Base-by-base conservation (phyloP, 1,140 invertebrate species). In the Oedothorax gibbosus region DNA sequence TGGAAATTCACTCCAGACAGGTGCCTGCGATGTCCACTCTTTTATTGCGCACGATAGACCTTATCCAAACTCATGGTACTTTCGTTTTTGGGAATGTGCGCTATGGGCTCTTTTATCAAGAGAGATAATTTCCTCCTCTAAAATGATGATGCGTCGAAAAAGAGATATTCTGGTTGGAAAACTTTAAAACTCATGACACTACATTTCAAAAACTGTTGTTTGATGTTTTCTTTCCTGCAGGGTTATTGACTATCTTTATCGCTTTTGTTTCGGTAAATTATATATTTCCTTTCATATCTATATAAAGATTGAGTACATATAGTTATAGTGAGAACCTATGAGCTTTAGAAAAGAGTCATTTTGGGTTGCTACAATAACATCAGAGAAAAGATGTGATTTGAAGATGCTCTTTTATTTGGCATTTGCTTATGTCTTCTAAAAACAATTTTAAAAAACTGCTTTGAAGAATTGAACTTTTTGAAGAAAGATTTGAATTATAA, bases 1-100 rank as follows among this genome's bases (percentile, higher is more conserved):
- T 99, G 98, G 98, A 99, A 99, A 91, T 99, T 99, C 89, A 99
- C 97, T 20, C 96, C 98, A 53, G 98, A 99, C 91, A 98, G 96
- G 94, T 95, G 90, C 87, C 62, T 69, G n/a, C 50, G 65, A 76
- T 72, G 77, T 86, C 57, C 20, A 20, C 82, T 80, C 54, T 78
- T 86, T 72, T 66, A 84, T 64, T 68, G 60, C 72, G 64, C 68
- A 68, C 75, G 72, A 86, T 75, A 77, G 72, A 81, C 64, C 83
- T 81, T 80, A 81, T 85, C 54, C 21, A 49, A 84, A 81, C 35
- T 35, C 35, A 35, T 35, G 20, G 60, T 68, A 84, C 76, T 73
- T 76, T 72, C 35, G 35, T 35, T 35, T 35, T 35, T 35, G 35
- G 35, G 35, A 35, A 35, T 5, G 35, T 35, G 35, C 35, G 35